Evolutionary conservation across 2,888 invertebrate species (phyloP).

Genomic region (Lycia hirtaria): DNA sequence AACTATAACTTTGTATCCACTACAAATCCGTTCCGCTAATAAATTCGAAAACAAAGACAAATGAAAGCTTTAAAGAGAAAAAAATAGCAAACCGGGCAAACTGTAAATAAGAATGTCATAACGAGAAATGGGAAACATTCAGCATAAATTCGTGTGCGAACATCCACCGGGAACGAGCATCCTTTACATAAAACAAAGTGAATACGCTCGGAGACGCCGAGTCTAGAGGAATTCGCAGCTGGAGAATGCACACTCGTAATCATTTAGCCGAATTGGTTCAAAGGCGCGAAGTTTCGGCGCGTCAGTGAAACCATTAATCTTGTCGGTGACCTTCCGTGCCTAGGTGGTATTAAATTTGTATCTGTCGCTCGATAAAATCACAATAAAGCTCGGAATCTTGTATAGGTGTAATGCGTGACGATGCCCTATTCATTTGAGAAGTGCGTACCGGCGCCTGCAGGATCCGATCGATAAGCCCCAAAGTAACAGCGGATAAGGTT

Average conservation of each 20-base stretch:
- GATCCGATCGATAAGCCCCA: slow-evolving; percentile 35
- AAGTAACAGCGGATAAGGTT: slow-evolving; percentile 4
- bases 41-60: not conserved
- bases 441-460: slow-evolving; percentile 36
- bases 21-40: not conserved
- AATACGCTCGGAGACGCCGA: slow-evolving; percentile 29
- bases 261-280: slow-evolving; percentile 23
- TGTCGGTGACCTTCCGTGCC: slow-evolving; percentile 28
- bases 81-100: not conserved
- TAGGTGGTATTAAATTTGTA: slow-evolving; percentile 29
- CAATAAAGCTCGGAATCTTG: slow-evolving; percentile 18
- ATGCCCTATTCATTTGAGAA: slow-evolving; percentile 38
- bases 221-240: slow-evolving; percentile 20
- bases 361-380: slow-evolving; percentile 30
- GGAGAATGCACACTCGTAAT: slow-evolving; percentile 20
- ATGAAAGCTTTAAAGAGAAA: not conserved
- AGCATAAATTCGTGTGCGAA: slow-evolving; percentile 8
- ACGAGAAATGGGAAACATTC: slow-evolving; percentile 10
- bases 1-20: not conserved
- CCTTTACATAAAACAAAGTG: slow-evolving; percentile 30
- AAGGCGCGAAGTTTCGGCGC: slow-evolving; percentile 29
- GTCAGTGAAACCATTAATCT: slow-evolving; percentile 36
- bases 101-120: slow-evolving; percentile 8
- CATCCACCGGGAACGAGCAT: slow-evolving; percentile 13
- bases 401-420: slow-evolving; percentile 40